Evolutionary conservation across 2,113 vertebrate genomes (phyloP).

Genomic region (cattle (Bos taurus)): ARS-UCD2.0 NC_037345.1:61873501-61874000

Average conservation of each 20-base stretch:
- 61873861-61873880: neutral
- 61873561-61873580: neutral
- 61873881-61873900: neutral
- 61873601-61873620: neutral
- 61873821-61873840: neutral
- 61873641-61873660: neutral
- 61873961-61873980: neutral
- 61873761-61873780: too few relatives aligned
- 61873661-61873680: fast-evolving
- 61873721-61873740: fast-evolving
- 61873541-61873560: neutral
- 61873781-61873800: neutral
- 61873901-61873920: neutral
- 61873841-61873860: fast-evolving
- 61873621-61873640: neutral
- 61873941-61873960: neutral
- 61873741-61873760: fast-evolving
- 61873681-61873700: fast-evolving
- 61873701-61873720: fast-evolving
- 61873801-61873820: neutral
- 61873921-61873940: neutral
- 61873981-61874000: neutral
- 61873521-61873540: neutral
- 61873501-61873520: neutral
- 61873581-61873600: neutral